Evolutionary conservation across 2,797 vertebrate species (phyloP), one percentile per base, ranked within the genome.

Genomic region (Falco peregrinus): DNA sequence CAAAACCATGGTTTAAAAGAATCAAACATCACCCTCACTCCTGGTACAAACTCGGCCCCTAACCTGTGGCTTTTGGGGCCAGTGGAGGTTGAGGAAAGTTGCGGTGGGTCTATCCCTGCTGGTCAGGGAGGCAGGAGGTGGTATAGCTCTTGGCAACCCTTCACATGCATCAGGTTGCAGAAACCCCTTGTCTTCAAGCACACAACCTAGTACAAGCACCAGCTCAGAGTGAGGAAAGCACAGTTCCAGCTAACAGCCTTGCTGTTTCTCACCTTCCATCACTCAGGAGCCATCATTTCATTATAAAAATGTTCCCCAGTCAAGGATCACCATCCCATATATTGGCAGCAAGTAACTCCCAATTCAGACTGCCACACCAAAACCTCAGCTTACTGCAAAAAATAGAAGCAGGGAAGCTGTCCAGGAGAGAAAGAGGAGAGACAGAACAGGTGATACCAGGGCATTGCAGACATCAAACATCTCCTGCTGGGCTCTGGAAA

Each of bases 401-500:
- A 90, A 90, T 0, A 83, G 67, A 67, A 95, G 78, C 29, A 85
- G 43, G 45, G 48, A 94, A 76, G 39, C 29, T 22, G 28, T 47
- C 61, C 41, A 61, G 53, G 59, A 89, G 65, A 89, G 39, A 63
- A 94, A 73, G 35, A 78, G 35, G 13, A 81, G 43, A 84, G 61
- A 92, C 18, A 31, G 37, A 22, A 22, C 39, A 57, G 79, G 53
- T 11, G 6, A 57, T 22, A 74, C 26, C 20, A 78, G 31, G 26
- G 39, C 79, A 79, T 16, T 57, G 33, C 65, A 81, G 61, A 87
- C 69, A 87, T 48, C 15, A 95, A 96, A 93, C 33, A 63, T 29
- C 73, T 96, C 76, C 91, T 89, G 50, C 82, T 54, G 45, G 39
- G 76, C 39, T 81, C 79, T 86, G 63, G 51, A 94, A 94, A 79